Evolutionary conservation across 2,797 vertebrate genomes (phyloP).

Genomic region (Toxotes lorentzi): DNA sequence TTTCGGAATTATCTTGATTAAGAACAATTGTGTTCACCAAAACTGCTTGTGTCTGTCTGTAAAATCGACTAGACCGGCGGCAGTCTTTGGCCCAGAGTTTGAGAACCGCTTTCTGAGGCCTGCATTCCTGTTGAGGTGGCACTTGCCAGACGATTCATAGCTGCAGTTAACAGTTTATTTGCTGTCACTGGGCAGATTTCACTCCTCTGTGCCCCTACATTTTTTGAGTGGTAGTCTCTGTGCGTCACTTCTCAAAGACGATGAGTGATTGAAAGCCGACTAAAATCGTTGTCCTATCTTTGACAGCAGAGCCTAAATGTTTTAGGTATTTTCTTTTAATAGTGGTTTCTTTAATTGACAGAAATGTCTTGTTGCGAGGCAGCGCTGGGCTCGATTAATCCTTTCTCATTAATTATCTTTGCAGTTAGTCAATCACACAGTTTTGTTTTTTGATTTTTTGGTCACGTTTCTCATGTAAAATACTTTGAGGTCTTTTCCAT

Average conservation of each 20-base stretch:
- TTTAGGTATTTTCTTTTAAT: conserved; percentile 1
- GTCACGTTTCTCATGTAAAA: neutral
- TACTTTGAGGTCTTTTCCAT: neutral
- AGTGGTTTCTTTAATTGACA: conserved; percentile 11
- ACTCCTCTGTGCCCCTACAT: conserved; percentile 62
- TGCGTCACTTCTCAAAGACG: conserved; percentile 61
- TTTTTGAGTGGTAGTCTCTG: conserved; percentile 63
- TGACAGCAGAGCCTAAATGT: conserved; percentile 3
- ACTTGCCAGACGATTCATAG: conserved; percentile 55
- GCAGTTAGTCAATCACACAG: neutral
- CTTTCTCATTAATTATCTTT: conserved; percentile 1
- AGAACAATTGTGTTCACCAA: neutral
- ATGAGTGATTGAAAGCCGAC: conserved; percentile 56
- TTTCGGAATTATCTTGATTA: neutral
- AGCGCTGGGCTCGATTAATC: conserved; percentile 13
- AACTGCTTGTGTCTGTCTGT: neutral
- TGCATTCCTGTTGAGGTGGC: conserved; percentile 64
- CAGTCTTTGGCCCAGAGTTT: conserved; percentile 25
- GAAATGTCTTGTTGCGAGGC: conserved; percentile 24
- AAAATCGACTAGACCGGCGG: conserved; percentile 14
- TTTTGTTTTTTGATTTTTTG: neutral
- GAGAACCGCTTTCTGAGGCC: conserved; percentile 42
- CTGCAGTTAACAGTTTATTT: conserved; percentile 64
- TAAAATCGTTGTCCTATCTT: conserved; percentile 50
- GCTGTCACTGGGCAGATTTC: conserved; percentile 76